Percentiles rank a stretch among this genome's conserved stretches.
Evolutionary conservation across 2,113 vertebrate species (phyloP).

Genomic region (Cinclus mexicanus): DNA sequence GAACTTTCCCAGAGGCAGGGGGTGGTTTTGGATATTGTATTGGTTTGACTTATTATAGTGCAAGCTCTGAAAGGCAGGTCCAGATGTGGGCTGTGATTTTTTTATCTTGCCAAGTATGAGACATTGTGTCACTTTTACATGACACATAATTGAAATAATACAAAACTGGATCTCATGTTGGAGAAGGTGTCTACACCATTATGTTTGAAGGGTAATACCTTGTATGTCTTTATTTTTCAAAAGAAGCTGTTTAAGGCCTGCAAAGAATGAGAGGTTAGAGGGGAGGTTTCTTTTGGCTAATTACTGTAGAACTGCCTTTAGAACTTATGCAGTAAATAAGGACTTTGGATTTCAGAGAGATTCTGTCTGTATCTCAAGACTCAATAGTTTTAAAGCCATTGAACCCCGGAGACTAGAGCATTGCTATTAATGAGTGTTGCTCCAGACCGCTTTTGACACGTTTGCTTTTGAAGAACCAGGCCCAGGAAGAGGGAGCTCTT

Average conservation of each 20-base stretch:
- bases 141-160: not conserved
- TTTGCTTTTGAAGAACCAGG: conserved; percentile 78
- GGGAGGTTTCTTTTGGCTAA: conserved; percentile 28
- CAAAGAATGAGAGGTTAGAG: not conserved
- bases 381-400: conserved; percentile 35
- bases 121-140: not conserved
- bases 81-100: not conserved
- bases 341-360: conserved; percentile 13
- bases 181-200: not conserved
- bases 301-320: conserved; percentile 11
- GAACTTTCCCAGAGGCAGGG: conserved; percentile 29
- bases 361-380: conserved; percentile 15
- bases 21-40: conserved; percentile 7
- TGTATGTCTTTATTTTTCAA: not conserved
- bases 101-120: not conserved
- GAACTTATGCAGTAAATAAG: not conserved
- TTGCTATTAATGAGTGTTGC: conserved; percentile 65
- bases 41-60: not conserved
- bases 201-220: not conserved
- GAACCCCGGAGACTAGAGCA: conserved; percentile 56
- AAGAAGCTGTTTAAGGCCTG: not conserved
- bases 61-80: not conserved
- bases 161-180: not conserved
- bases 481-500: conserved; percentile 80
- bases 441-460: conserved; percentile 70